Conservation (phyloP, 2,797 vertebrate species). For the Phataginus tetradactyla region DNA sequence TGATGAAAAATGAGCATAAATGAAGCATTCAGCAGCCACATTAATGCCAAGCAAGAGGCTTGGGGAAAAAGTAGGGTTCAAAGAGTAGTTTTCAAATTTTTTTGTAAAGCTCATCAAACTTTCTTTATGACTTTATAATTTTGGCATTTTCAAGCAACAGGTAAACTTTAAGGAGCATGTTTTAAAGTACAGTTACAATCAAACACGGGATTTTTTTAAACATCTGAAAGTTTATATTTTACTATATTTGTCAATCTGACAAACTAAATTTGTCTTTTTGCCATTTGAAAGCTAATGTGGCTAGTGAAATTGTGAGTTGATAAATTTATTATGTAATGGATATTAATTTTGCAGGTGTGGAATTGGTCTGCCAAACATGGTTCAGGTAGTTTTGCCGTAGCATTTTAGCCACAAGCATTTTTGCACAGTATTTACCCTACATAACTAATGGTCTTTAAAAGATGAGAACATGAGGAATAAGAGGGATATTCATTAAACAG, state of each 20-base stretch:
- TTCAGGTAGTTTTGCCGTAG: neutral
- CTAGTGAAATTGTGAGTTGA: neutral
- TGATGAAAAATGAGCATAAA: conserved; percentile 57
- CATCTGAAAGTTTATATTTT: neutral
- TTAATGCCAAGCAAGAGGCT: conserved; percentile 54
- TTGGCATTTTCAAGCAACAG: neutral
- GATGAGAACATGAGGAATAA: neutral
- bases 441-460: too few species aligned
- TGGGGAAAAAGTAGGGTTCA: neutral
- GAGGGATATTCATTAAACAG: neutral
- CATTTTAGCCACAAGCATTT: too few species aligned
- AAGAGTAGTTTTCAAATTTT: neutral
- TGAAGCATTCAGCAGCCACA: conserved; percentile 64
- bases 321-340: neutral
- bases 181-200: neutral
- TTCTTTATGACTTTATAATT: neutral
- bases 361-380: neutral
- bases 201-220: neutral
- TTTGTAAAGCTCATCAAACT: neutral
- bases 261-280: neutral
- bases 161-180: neutral
- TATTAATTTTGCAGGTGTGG: neutral
- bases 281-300: neutral
- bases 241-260: neutral
- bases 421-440: neutral